Conservation (phyloP, 2,113 vertebrate species). For the Dipodomys merriami region DNA sequence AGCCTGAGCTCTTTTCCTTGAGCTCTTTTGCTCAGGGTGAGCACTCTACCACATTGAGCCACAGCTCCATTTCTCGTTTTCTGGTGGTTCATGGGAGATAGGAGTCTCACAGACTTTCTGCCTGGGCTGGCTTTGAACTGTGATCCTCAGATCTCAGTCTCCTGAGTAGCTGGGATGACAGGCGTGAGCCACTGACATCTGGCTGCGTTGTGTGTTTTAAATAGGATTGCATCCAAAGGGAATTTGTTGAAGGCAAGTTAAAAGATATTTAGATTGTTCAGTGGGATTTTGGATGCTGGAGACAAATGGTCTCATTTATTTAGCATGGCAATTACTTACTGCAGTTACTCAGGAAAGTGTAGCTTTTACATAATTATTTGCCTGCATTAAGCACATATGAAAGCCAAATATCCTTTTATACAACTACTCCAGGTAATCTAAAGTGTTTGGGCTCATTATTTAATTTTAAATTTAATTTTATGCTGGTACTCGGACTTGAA, state of each 20-base stretch:
- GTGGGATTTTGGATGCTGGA: not conserved
- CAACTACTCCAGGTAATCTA: not conserved
- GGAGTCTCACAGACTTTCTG: too few relatives aligned
- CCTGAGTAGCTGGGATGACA: too few relatives aligned
- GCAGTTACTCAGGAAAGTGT: not conserved
- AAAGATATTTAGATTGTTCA: constrained; percentile 18
- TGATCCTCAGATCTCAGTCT: too few relatives aligned
- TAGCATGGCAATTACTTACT: constrained; percentile 46
- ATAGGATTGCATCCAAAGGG: not conserved
- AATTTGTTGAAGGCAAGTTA: constrained; percentile 38
- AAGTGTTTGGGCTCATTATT: not conserved
- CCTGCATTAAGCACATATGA: not conserved
- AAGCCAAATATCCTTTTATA: not conserved
- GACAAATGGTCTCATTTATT: not conserved
- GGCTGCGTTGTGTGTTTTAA: not conserved
- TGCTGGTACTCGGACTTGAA: too few relatives aligned
- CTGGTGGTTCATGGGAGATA: too few relatives aligned
- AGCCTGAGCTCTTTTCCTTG: too few relatives aligned
- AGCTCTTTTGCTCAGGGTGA: too few relatives aligned
- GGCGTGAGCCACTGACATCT: too few relatives aligned
- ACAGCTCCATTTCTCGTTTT: too few relatives aligned
- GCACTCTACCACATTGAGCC: too few relatives aligned
- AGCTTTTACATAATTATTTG: not conserved
- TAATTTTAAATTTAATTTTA: too few relatives aligned
- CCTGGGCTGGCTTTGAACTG: too few relatives aligned